A percentile compares a stretch with the other conserved stretches of the same genome.
phyloP scores from a whole-genome alignment of 2,888 invertebrate species.

The Lycophotia porphyrea region DNA sequence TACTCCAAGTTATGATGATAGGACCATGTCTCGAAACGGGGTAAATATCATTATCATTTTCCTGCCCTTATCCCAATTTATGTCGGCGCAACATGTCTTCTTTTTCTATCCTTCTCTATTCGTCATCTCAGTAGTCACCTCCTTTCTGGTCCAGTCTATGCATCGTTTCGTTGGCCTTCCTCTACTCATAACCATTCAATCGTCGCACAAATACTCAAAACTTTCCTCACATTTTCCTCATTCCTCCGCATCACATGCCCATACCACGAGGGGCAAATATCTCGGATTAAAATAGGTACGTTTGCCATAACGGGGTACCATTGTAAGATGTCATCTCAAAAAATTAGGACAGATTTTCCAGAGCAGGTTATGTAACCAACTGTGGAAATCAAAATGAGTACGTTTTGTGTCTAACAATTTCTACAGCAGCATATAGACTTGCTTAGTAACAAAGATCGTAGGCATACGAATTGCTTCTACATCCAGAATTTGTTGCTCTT shows the following conservation, averaged over 20 bases:
- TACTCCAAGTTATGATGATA: not conserved
- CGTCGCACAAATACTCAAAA: not conserved
- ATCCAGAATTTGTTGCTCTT: not conserved
- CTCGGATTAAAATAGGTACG: not conserved
- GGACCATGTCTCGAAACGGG: not conserved
- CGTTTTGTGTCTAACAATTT: not conserved
- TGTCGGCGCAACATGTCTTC: not conserved
- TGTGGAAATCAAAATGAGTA: not conserved
- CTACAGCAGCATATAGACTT: not conserved
- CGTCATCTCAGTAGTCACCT: not conserved
- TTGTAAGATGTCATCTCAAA: not conserved
- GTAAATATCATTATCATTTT: not conserved
- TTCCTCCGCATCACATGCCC: not conserved
- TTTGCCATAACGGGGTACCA: not conserved
- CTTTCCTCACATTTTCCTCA: not conserved
- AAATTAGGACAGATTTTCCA: not conserved
- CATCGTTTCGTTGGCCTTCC: not conserved
- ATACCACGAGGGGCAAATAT: not conserved
- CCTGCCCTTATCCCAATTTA: not conserved
- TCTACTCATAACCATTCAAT: not conserved
- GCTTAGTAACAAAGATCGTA: constrained; percentile 3
- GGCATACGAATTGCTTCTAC: constrained; percentile 24
- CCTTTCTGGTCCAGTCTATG: not conserved
- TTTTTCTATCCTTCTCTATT: not conserved
- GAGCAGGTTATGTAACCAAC: no score